Evolutionary conservation across 2,888 invertebrate species (phyloP).

Genomic region (Andrena fulva): DNA sequence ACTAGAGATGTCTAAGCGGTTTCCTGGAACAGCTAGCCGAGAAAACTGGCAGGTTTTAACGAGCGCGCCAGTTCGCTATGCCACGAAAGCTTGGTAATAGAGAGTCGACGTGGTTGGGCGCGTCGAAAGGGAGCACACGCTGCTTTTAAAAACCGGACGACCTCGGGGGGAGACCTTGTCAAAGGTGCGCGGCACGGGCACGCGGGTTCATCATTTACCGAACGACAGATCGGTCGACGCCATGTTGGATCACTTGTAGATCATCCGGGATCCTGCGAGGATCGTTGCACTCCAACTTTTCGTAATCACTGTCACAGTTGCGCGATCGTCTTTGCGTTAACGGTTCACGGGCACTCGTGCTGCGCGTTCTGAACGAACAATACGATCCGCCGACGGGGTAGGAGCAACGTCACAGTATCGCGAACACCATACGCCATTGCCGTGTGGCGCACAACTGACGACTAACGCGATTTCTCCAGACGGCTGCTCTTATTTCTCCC

Average conservation of each 20-base stretch:
- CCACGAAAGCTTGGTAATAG: background rate
- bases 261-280: conserved; percentile 75
- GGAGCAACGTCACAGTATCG: conserved; percentile 21
- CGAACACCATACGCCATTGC: conserved; percentile 74
- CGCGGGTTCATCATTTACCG: conserved; percentile 80
- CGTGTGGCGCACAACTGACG: conserved; percentile 76
- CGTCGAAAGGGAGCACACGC: conserved; percentile 26
- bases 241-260: conserved; percentile 83
- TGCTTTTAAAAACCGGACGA: conserved; percentile 60
- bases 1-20: background rate
- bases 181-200: conserved; percentile 42
- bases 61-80: background rate
- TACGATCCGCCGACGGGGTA: conserved; percentile 25
- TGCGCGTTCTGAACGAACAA: conserved; percentile 12
- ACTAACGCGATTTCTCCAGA: conserved; percentile 43
- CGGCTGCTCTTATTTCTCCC: conserved; percentile 66
- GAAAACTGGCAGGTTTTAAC: background rate
- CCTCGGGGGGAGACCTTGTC: conserved; percentile 66
- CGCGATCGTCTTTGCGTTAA: background rate
- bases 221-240: conserved; percentile 84
- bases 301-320: conserved; percentile 28
- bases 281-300: conserved; percentile 33
- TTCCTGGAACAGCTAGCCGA: background rate
- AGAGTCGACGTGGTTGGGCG: background rate
- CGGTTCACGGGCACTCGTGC: conserved; percentile 30